Conservation (phyloP, 2,797 vertebrate species). For the Acridotheres tristis region DNA sequence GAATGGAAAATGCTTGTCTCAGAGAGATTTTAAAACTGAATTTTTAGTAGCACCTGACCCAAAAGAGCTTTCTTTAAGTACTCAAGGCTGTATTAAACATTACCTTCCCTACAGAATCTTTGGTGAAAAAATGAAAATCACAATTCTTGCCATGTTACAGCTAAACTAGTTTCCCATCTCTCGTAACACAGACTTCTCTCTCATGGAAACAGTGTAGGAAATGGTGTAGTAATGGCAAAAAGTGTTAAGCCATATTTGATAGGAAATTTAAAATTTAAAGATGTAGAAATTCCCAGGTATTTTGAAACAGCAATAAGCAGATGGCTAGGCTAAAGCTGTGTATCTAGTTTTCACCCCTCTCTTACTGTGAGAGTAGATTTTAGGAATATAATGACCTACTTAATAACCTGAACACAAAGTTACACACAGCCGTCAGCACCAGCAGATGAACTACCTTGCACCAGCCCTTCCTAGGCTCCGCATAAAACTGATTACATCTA, state of each 20-base stretch:
- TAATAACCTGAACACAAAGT: not conserved
- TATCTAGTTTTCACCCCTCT: not conserved
- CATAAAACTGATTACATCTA: not conserved
- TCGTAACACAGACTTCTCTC: not conserved
- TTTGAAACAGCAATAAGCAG: not conserved
- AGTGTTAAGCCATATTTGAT: not conserved
- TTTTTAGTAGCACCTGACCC: not conserved
- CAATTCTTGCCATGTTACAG: not conserved
- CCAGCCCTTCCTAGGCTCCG: not conserved
- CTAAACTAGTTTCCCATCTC: not conserved
- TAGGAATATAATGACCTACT: not conserved
- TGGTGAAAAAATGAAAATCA: not conserved
- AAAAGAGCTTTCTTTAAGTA: not conserved
- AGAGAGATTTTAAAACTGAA: not conserved
- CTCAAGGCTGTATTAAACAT: not conserved
- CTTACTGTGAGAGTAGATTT: not conserved
- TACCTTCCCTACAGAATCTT: not conserved
- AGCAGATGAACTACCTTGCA: not conserved
- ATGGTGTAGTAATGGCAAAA: not conserved
- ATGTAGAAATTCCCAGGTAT: not conserved
- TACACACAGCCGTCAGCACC: not conserved
- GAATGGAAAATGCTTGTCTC: not conserved
- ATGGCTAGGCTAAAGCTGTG: not conserved
- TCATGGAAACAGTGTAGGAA: not conserved
- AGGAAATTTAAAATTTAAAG: not conserved